These are phyloP conservation scores for Parambassis ranga DNA, from an alignment of 2,797 vertebrate species.

Conservation along the genomic window DNA sequence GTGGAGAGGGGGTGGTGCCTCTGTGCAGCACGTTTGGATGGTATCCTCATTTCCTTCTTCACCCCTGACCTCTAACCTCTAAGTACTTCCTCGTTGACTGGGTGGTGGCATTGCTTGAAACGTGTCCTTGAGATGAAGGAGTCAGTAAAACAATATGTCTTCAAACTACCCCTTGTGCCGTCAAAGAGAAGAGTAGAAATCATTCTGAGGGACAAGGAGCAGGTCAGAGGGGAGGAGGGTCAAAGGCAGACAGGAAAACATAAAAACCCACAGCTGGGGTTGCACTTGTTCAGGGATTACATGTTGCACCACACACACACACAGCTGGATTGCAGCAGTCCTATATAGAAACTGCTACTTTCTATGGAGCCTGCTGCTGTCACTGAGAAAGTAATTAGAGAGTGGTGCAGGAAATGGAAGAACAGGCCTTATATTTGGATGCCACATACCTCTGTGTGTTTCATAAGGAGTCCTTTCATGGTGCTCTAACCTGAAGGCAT, in stretches of 20 bases:
- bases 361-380: constrained; percentile 29
- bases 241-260: constrained; percentile 54
- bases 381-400: constrained; percentile 52
- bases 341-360: not conserved
- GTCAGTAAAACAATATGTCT: constrained; percentile 24
- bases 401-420: constrained; percentile 24
- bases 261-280: constrained; percentile 54
- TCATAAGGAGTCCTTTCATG: constrained; percentile 7
- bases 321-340: constrained; percentile 25
- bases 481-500: not conserved
- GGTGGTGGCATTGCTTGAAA: constrained; percentile 31
- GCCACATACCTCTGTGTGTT: not conserved
- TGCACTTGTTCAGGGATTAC: constrained; percentile 49
- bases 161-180: constrained; percentile 23
- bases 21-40: constrained; percentile 3
- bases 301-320: not conserved
- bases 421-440: constrained; percentile 1
- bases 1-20: not conserved
- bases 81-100: constrained; percentile 54
- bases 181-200: constrained; percentile 44
- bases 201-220: constrained; percentile 26
- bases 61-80: constrained; percentile 53
- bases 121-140: constrained; percentile 37
- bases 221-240: constrained; percentile 51
- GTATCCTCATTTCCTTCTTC: constrained; percentile 55